These are phyloP conservation scores for Aplocera efformata DNA, from an alignment of 2,888 invertebrate species.

Conservation along the genomic window DNA sequence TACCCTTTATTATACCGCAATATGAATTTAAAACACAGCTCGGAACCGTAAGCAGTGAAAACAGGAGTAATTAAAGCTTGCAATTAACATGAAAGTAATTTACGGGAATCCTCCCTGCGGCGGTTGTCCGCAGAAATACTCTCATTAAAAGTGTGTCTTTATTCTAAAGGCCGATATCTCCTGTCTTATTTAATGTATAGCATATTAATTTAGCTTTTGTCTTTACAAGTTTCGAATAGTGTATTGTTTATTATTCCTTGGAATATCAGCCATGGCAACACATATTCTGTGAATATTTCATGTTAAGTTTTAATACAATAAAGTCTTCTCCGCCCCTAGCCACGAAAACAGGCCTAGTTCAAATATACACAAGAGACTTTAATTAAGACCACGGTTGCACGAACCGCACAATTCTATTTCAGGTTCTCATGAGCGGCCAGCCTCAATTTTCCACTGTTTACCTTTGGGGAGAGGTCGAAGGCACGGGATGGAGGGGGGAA, in stretches of 20 bases:
- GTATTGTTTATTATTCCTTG: too few relatives aligned
- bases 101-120: constrained; percentile 19
- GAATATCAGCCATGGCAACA: too few relatives aligned
- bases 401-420: constrained; percentile 27
- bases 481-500: constrained; percentile 11
- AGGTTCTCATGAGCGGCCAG: constrained; percentile 26
- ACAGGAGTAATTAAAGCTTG: constrained; percentile 39
- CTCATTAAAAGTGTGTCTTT: too few relatives aligned
- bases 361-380: constrained; percentile 8
- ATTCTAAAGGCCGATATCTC: too few relatives aligned
- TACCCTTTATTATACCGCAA: background rate
- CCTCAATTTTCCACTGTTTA: constrained; percentile 36
- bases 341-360: background rate
- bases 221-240: too few relatives aligned
- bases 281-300: too few relatives aligned
- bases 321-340: too few relatives aligned
- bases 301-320: too few relatives aligned
- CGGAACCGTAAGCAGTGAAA: constrained; percentile 25
- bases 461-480: constrained; percentile 19
- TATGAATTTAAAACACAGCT: constrained; percentile 27
- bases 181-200: too few relatives aligned
- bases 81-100: constrained; percentile 42
- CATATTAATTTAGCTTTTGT: too few relatives aligned
- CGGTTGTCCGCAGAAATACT: background rate
- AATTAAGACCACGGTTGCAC: constrained; percentile 23